Evolutionary conservation across 1,140 invertebrate genomes (phyloP).

Genomic region (Vollenhovia emeryi): DNA sequence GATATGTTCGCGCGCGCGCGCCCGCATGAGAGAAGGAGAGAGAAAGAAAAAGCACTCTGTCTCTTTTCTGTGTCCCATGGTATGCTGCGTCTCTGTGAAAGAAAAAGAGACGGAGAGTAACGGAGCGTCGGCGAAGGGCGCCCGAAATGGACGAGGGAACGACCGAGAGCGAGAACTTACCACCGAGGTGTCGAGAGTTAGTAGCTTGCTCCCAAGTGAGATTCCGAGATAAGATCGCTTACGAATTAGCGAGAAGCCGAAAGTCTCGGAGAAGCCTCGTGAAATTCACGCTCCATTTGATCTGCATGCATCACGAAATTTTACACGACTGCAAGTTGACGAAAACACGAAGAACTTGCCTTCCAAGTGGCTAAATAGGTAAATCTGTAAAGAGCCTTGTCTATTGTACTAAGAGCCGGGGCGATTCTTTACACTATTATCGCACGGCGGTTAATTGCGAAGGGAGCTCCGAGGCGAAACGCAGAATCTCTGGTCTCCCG

Average conservation of each 20-base stretch:
- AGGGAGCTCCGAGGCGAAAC: background rate
- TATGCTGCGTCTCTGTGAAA: background rate
- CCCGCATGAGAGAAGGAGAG: background rate
- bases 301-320: background rate
- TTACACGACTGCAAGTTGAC: background rate
- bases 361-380: background rate
- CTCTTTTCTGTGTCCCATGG: background rate
- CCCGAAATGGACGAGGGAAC: conserved; percentile 37
- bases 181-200: conserved; percentile 76
- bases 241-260: conserved; percentile 68
- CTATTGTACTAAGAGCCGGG: background rate
- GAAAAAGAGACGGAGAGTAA: conserved; percentile 16
- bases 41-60: background rate
- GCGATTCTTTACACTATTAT: background rate
- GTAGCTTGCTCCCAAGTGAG: conserved; percentile 73
- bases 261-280: conserved; percentile 29
- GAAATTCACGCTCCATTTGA: conserved; percentile 60
- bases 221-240: conserved; percentile 68
- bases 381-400: background rate
- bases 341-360: background rate
- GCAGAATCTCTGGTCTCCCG: conserved; percentile 3
- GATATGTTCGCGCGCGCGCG: conserved; percentile 51
- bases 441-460: background rate
- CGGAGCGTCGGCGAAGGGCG: conserved; percentile 15
- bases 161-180: conserved; percentile 67